Evolutionary conservation across 2,797 vertebrate species (phyloP).

Genomic region (Sternarchorhynchus goeldii): DNA sequence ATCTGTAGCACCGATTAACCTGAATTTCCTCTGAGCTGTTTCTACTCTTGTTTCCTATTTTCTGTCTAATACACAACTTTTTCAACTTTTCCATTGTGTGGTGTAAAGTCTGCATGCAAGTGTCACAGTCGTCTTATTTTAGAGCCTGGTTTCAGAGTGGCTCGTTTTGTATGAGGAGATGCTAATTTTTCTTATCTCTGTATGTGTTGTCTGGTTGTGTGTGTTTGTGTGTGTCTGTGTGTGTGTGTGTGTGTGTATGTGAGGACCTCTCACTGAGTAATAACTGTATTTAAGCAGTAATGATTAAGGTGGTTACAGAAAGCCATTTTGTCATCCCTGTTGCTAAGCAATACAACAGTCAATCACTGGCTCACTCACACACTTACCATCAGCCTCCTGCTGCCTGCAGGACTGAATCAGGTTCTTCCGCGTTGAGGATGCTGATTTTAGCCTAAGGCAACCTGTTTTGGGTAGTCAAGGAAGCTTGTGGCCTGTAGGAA

Average conservation of each 20-base stretch:
- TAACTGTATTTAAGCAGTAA: slow-evolving; percentile 6
- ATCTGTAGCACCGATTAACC: not conserved
- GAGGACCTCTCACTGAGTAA: slow-evolving; percentile 16
- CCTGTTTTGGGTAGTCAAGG: too few species aligned
- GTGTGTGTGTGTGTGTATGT: slow-evolving; percentile 3
- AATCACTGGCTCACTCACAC: not conserved
- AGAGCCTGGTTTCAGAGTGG: slow-evolving; percentile 11
- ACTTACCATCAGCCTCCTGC: slow-evolving; percentile 3
- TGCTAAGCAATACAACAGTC: slow-evolving; percentile 30
- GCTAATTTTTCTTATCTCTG: not conserved
- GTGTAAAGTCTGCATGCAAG: slow-evolving; percentile 13
- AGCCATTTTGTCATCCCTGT: slow-evolving; percentile 21
- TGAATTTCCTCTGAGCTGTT: not conserved
- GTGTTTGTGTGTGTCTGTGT: not conserved
- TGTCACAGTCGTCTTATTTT: not conserved
- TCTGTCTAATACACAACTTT: slow-evolving; percentile 7
- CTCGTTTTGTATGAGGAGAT: slow-evolving; percentile 14
- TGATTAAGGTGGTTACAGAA: not conserved
- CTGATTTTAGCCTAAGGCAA: not conserved
- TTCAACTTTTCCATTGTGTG: slow-evolving; percentile 16
- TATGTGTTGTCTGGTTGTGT: too few species aligned
- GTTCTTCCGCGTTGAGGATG: not conserved
- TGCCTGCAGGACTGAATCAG: slow-evolving; percentile 2
- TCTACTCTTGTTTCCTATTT: not conserved
- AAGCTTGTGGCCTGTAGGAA: too few species aligned